Evolutionary conservation across 2,113 vertebrate genomes (phyloP).

Genomic region (Peucedramus taeniatus): DNA sequence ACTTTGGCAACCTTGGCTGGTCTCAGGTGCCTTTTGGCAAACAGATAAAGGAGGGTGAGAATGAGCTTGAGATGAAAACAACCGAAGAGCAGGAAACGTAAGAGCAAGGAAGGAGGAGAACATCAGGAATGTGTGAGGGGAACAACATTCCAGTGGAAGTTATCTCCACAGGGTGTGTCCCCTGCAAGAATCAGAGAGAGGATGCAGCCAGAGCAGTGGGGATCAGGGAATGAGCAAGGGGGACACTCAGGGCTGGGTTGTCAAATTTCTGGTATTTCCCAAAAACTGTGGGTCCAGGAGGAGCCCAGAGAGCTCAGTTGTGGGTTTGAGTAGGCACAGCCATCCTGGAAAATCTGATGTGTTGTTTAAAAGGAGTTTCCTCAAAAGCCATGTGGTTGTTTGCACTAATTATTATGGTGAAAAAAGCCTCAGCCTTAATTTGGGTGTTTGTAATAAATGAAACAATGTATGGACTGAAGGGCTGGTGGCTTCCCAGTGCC

Average conservation of each 20-base stretch:
- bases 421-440: not conserved
- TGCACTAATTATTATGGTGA: not conserved
- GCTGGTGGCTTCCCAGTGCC: not conserved
- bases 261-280: not conserved
- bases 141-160: not conserved
- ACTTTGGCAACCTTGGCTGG: accelerated
- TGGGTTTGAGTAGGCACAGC: not conserved
- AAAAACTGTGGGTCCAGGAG: not conserved
- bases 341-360: not conserved
- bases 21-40: not conserved
- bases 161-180: not conserved
- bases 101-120: not conserved
- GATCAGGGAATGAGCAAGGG: not conserved
- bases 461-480: not conserved
- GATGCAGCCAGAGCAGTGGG: not conserved
- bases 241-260: not conserved
- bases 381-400: not conserved
- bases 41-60: not conserved
- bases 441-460: not conserved
- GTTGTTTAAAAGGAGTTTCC: not conserved
- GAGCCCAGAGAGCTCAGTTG: not conserved
- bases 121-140: not conserved
- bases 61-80: not conserved
- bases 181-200: not conserved
- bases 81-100: not conserved